Evolutionary conservation across 2,888 invertebrate genomes (phyloP), one percentile per base, ranked within the genome.

Genomic region (Tenthredo amoena): DNA sequence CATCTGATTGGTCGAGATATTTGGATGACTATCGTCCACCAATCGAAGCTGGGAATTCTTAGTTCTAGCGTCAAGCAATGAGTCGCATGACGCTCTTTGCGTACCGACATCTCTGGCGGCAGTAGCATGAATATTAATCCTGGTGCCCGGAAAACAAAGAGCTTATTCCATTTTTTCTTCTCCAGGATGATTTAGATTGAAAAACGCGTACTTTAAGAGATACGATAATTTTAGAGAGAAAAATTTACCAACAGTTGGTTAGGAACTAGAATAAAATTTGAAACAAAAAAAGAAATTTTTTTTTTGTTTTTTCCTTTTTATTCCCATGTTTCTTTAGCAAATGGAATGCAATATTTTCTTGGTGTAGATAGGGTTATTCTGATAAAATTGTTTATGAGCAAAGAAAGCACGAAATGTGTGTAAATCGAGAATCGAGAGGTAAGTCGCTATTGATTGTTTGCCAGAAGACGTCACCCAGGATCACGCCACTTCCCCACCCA

Each of bases 401-500:
- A 62, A 21, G 3, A 71, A 71, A 71, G 7, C 37, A 31, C 34
- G 34, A 37, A 71, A 76, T 47, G 47, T 31, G 21, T 76, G 43
- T 7, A 26, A 76, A 77, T 55, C 34, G 50, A 55, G 37, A 81
- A 81, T 81, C 81, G 62, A 81, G 58, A 81, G 82, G 68, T 50
- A 83, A 83, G 68, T 34, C 47, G 68, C 21, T 83, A 83, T 83
- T 83, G 82, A 83, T 83, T 83, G 65, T 83, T 47, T 50, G 82
- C 82, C 43, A 68, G 50, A 65, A 62, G 93, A 93, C 93, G 93
- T 93, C 92, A 93, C 87, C 89, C 86, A 88, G 91, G 91, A 93
- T 93, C 93, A 93, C 93, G 93, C 93, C 93, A 93, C 92, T 90
- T 92, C 92, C 92, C 93, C 92, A 90, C 92, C 91, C 89, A 89